A percentile compares a stretch with the other conserved stretches of the same genome.
These are phyloP conservation scores for Cyprinella venusta DNA, from an alignment of 2,797 vertebrate species.

Conservation along the genomic window DNA sequence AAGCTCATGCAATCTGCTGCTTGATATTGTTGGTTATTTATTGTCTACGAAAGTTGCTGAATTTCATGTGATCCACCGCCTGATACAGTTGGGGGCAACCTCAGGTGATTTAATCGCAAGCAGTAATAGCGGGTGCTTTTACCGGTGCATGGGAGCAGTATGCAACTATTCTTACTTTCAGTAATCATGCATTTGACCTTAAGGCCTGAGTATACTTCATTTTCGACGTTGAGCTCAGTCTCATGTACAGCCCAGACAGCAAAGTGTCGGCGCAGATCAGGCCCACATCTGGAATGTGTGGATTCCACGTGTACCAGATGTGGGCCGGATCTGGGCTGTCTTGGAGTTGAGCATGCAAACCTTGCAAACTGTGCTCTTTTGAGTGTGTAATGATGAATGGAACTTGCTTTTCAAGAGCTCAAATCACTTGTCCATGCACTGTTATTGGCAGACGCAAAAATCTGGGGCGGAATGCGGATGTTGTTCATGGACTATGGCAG, in stretches of 20 bases:
- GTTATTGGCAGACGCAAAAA: not conserved
- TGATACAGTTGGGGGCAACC: not conserved
- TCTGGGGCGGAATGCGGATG: accelerated
- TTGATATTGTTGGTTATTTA: not conserved
- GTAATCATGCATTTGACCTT: not conserved
- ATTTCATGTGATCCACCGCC: not conserved
- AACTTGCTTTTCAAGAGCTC: not conserved
- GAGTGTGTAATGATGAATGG: not conserved
- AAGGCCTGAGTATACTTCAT: not conserved
- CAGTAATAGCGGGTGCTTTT: slow-evolving; percentile 16
- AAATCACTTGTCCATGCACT: not conserved
- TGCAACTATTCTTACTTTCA: slow-evolving; percentile 33
- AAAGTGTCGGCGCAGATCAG: no score
- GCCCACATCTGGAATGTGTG: no score
- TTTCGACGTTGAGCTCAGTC: not conserved
- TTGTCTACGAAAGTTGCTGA: not conserved
- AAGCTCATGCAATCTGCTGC: slow-evolving; percentile 9
- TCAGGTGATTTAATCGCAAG: not conserved
- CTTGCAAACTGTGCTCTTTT: not conserved
- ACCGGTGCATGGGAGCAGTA: slow-evolving; percentile 9
- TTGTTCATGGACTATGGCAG: no score
- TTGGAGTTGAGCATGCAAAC: not conserved
- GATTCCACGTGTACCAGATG: no score
- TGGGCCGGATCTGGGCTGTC: no score
- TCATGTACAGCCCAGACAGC: not conserved